Evolutionary conservation across 2,888 invertebrate species (phyloP), one percentile per base, ranked within the genome.

Genomic region (Agrotis ipsilon): DNA sequence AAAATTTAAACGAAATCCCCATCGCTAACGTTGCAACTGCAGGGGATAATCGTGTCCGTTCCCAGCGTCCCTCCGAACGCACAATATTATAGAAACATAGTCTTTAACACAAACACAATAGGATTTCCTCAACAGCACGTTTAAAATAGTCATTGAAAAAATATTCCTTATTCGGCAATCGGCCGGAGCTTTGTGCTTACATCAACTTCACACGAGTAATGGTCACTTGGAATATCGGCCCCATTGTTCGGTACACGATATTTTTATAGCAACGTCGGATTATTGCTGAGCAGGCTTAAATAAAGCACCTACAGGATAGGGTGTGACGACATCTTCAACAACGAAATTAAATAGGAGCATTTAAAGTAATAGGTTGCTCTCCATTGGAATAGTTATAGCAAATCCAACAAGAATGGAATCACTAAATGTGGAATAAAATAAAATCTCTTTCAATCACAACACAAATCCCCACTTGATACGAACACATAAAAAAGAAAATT

Each of bases 1-100:
- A 91, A 92, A 92, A 92, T 94, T 93, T 94, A 88, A 94, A 94
- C 84, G 90, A 88, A 92, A 93, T 90, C 93, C 92, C 92, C 89
- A 81, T 87, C 63, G 78, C 89, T 85, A 90, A 88, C 85, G 87
- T 81, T 82, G 85, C 82, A 81, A 84, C 78, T 87, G 87, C 86
- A 82, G 82, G 84, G 90, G 90, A 91, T 91, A 89, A 91, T 90
- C 87, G 87, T 86, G 78, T 72, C 51, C 49, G 66, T 76, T 76
- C 74, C 72, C 80, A 79, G 16, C 62, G 13, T 52, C 51, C 32
- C 13, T 55, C 14, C 13, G 39, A 27, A 24, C n/a, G 27, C 58
- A 65, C 51, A 27, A n/a, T 39, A 45, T 58, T 75, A 57, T 16
- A 43, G 32, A 60, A 79, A 57, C 18, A 1, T 80, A 63, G 71